These are phyloP conservation scores for Chaenogobius annularis DNA, from an alignment of 2,113 vertebrate genomes.

Conservation along the genomic window DNA sequence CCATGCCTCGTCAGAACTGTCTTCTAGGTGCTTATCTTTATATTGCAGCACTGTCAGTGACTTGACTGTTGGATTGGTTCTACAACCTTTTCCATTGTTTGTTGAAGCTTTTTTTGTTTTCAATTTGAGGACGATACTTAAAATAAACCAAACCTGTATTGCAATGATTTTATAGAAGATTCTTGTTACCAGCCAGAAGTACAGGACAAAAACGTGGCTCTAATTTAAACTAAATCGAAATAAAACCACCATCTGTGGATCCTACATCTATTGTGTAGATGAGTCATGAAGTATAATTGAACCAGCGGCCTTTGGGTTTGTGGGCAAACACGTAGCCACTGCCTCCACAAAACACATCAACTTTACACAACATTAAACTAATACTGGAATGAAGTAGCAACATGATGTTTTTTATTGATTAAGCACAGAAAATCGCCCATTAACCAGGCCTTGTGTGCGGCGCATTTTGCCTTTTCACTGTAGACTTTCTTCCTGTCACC, in stretches of 20 bases:
- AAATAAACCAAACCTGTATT: background rate
- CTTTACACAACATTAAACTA: background rate
- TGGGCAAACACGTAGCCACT: background rate
- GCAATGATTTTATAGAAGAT: background rate
- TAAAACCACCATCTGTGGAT: background rate
- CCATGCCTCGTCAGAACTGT: background rate
- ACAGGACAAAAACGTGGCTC: background rate
- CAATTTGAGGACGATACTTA: background rate
- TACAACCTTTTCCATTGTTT: background rate
- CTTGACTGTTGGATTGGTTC: background rate
- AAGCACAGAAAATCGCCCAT: background rate
- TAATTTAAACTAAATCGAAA: background rate
- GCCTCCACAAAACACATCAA: background rate
- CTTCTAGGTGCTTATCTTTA: background rate
- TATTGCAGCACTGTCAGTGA: too few species aligned
- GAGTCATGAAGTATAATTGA: background rate
- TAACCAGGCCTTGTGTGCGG: constrained; percentile 26
- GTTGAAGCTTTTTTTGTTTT: background rate
- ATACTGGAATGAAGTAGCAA: too few species aligned
- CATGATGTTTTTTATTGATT: too few species aligned
- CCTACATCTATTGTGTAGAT: background rate
- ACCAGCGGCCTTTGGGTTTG: background rate
- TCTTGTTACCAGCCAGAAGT: background rate
- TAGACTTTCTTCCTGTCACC: constrained; percentile 6
- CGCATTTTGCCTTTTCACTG: constrained; percentile 5